Evolutionary conservation across 2,113 vertebrate genomes (phyloP), one percentile per base, ranked within the genome.

Genomic region (Raja brachyura): DNA sequence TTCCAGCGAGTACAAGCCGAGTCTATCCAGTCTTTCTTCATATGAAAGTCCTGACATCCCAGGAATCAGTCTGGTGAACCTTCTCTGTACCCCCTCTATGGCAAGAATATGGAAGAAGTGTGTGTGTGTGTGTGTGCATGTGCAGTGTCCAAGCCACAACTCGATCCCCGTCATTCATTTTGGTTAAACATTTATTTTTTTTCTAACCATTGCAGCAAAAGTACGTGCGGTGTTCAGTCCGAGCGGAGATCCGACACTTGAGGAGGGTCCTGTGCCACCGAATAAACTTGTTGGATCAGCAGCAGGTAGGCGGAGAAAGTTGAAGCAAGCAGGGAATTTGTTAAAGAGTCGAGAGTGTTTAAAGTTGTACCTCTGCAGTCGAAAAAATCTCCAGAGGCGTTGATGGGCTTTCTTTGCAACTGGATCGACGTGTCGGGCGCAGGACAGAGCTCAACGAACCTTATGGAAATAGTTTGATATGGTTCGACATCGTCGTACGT

Each of bases 211-310:
- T 90, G 93, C 96, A 98, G 98, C 98, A 99, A 95, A 99, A 99
- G 94, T 99, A 98, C 54, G 97, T 99, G 25, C 96, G 98, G 61
- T 99, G 98, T 94, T 99, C 98, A 0, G 98, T 98, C 56, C 96
- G 98, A 94, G 98, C 98, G 0, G 98, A 99, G 94, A 97, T 99
- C 81, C 96, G 97, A 76, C 98, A 99, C 95, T 96, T 99, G 94
- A 96, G 98, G 93, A 97, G 97, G 94, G 98, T 99, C 25, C 96
- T 99, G 0, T 98, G 98, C 94, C 98, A 98, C 95, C 97, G 98
- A 13, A 96, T 99, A 56, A 98, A 97, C 59, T 96, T 99, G 93
- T 10, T 92, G 4, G 96, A 97, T 11, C 97, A 97, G 94, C 97
- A 98, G 90, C 98, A 99, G 93, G 98, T 99, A 94, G 96, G 96